Conservation (phyloP, 1,140 invertebrate genomes). For the Semibalanus balanoides region DNA sequence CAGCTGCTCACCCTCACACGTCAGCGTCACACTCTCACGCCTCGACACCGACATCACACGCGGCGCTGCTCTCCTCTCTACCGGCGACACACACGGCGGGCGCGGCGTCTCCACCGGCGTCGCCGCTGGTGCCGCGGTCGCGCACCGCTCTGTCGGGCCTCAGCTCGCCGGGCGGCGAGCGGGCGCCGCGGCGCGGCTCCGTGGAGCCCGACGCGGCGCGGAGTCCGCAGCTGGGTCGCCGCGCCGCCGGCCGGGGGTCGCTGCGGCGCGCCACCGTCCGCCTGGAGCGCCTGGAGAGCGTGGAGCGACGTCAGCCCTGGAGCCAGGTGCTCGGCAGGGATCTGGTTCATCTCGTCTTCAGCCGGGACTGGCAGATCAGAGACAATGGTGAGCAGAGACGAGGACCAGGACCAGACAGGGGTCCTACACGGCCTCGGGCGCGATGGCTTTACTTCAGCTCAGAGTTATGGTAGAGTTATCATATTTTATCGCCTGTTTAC, state of each 20-base stretch:
- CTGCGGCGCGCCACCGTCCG: slow-evolving; percentile 32
- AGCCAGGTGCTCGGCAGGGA: slow-evolving; percentile 32
- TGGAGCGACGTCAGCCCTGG: slow-evolving; percentile 25
- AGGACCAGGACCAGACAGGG: slow-evolving; percentile 6
- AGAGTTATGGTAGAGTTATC: too few relatives aligned
- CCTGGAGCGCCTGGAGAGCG: slow-evolving; percentile 25
- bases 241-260: slow-evolving; percentile 18
- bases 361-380: slow-evolving; percentile 34
- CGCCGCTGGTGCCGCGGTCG: slow-evolving; percentile 11
- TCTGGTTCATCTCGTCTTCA: slow-evolving; percentile 31
- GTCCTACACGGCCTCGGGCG: too few relatives aligned
- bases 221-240: slow-evolving; percentile 24
- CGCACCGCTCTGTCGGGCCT: slow-evolving; percentile 11
- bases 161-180: slow-evolving; percentile 24
- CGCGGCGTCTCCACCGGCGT: slow-evolving; percentile 18
- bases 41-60: slow-evolving; percentile 17
- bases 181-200: slow-evolving; percentile 14
- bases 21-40: slow-evolving; percentile 19
- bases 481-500: too few relatives aligned
- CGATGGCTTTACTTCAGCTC: too few relatives aligned
- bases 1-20: too few relatives aligned
- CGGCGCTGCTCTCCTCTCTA: not conserved
- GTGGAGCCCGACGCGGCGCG: slow-evolving; percentile 19
- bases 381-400: slow-evolving; percentile 31
- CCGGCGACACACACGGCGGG: slow-evolving; percentile 3